Evolutionary conservation across 2,888 invertebrate genomes (phyloP), one percentile per base, ranked within the genome.

Genomic region (Julus scanicus): DNA sequence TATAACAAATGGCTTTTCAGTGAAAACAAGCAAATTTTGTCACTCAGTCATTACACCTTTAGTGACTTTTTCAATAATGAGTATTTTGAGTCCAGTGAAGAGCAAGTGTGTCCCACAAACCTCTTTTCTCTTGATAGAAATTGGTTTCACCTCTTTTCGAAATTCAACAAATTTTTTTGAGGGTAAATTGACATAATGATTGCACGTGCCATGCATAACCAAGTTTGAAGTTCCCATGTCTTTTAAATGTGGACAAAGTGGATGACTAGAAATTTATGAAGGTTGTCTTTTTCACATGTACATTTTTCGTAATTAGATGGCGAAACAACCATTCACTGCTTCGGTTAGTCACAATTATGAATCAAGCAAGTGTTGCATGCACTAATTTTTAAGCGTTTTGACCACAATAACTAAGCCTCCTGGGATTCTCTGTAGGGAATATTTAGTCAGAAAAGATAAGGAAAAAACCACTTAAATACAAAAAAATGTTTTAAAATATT

Each of bases 171-270:
- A 20, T 71, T 71, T 71, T 71, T 71, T 8, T 63, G 2, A 9
- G 20, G 20, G 71, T 71, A 71, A 71, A 71, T 71, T 20, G 20
- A 71, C 71, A 71, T 71, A 71, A 71, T 71, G 71, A 20, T 20
- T 71, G 71, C 71, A 71, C 71, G 71, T 71, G 71, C 71, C 20
- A 71, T 71, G 71, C 71, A 71, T 71, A 71, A 71, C 71, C 20
- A 20, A 71, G 71, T 71, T 20, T 29, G n/a, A 71, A 29, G 29
- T 71, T 71, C 71, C 71, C 71, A 29, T 71, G 71, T 9, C 71
- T 71, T 71, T 57, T 71, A 71, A 71, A 71, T 29, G 71, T 20
- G 71, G 29, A 71, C 71, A 20, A 71, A 71, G 71, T 71, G 71
- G 20, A 71, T 71, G 71, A n/a, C 29, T 71, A 11, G 71, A 71